phyloP scores from a whole-genome alignment of 1,140 invertebrate genomes.

The Hycleus cichorii region DNA sequence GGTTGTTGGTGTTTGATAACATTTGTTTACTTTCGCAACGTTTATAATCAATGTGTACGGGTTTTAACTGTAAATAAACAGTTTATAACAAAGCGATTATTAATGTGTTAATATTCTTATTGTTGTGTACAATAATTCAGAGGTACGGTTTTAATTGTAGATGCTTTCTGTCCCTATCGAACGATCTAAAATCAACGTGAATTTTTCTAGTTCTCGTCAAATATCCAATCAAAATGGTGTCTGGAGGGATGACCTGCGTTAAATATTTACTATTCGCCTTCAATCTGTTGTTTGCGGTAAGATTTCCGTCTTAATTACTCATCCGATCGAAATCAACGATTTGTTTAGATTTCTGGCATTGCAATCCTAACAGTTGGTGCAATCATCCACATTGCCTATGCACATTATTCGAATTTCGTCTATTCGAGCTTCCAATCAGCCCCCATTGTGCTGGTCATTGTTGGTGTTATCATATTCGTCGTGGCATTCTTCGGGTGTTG shows the following conservation, averaged over 20 bases:
- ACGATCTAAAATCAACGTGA: background rate
- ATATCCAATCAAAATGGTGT: conserved; percentile 51
- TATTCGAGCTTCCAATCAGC: conserved; percentile 61
- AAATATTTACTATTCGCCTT: conserved; percentile 75
- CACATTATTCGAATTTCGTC: conserved; percentile 61
- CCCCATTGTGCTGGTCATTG: conserved; percentile 71
- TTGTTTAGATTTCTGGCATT: conserved; percentile 64
- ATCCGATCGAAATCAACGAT: background rate
- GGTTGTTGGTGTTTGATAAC: no score
- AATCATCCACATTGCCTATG: conserved; percentile 56
- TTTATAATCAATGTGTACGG: background rate
- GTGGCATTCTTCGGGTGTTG: conserved; percentile 86
- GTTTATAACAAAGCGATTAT: no score
- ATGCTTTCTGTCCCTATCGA: no score
- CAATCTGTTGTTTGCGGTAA: conserved; percentile 77
- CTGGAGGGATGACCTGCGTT: conserved; percentile 66
- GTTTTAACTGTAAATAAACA: background rate
- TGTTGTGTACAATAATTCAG: no score
- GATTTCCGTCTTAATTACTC: conserved; percentile 24
- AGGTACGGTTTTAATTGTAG: no score
- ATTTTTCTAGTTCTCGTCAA: background rate
- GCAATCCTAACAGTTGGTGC: conserved; percentile 66
- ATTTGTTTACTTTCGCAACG: no score
- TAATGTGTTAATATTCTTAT: no score
- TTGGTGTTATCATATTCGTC: conserved; percentile 76